Evolutionary conservation across 2,888 invertebrate species (phyloP).

Genomic region (Ophion costatus): DNA sequence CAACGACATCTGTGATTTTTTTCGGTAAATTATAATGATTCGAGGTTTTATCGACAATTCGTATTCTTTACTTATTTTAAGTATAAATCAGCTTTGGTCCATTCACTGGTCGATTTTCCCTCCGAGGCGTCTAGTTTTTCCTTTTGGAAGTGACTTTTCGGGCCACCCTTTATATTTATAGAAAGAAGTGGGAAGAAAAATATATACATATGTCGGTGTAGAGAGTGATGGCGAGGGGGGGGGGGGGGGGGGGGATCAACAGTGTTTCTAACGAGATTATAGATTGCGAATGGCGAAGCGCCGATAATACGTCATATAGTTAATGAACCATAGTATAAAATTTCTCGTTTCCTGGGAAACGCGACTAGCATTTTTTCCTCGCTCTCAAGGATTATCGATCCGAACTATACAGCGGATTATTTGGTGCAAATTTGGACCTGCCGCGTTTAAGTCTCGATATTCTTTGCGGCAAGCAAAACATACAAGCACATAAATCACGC

Average conservation of each 20-base stretch:
- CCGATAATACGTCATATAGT: slow-evolving; percentile 61
- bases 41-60: too few species aligned
- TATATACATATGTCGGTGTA: not conserved
- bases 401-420: not conserved
- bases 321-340: slow-evolving; percentile 57
- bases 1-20: too few species aligned
- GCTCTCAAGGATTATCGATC: slow-evolving; percentile 20
- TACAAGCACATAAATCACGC: not conserved
- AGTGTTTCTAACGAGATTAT: slow-evolving; percentile 53
- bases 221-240: not conserved
- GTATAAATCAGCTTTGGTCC: too few species aligned
- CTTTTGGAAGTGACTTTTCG: not conserved
- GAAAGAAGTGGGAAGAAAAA: not conserved
- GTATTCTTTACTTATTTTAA: too few species aligned
- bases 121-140: too few species aligned
- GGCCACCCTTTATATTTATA: not conserved
- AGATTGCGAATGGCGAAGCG: slow-evolving; percentile 54
- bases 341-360: slow-evolving; percentile 63
- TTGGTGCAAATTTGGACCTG: slow-evolving; percentile 3
- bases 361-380: slow-evolving; percentile 11
- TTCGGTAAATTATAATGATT: too few species aligned
- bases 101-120: too few species aligned
- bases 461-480: not conserved
- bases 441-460: not conserved
- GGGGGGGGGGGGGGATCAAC: too few species aligned